phyloP scores from a whole-genome alignment of 2,113 vertebrate genomes.

The Eubucco bourcierii region DNA sequence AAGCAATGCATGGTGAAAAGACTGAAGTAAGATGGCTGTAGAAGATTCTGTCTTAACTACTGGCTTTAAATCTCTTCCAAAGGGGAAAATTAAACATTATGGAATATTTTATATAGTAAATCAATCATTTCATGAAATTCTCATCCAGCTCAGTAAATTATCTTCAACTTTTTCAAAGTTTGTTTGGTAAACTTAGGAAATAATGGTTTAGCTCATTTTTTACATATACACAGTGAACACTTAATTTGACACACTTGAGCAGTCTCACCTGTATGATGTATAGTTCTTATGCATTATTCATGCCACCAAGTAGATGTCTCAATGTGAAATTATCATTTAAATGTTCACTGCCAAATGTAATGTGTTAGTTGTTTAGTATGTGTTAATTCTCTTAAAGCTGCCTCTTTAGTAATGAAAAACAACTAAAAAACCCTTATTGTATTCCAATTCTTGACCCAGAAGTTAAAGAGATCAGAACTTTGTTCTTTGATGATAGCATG shows the following conservation, averaged over 20 bases:
- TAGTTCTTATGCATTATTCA: background rate
- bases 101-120: background rate
- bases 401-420: background rate
- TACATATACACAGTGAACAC: background rate
- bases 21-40: rapidly evolving
- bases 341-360: background rate
- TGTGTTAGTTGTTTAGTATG: background rate
- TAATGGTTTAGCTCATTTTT: background rate
- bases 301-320: background rate
- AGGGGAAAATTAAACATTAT: background rate
- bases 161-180: background rate
- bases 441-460: background rate
- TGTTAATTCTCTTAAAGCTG: background rate
- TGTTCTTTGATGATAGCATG: background rate
- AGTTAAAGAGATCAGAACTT: background rate
- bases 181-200: background rate
- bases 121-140: background rate
- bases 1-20: background rate
- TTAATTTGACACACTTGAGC: background rate
- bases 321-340: background rate
- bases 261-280: background rate
- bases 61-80: background rate
- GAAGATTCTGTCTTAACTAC: background rate
- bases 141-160: background rate
- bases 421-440: background rate